Percentiles rank a stretch among this genome's conserved stretches.
Evolutionary conservation across 1,140 invertebrate genomes (phyloP).

Genomic region (Acromyrmex heyeri): DNA sequence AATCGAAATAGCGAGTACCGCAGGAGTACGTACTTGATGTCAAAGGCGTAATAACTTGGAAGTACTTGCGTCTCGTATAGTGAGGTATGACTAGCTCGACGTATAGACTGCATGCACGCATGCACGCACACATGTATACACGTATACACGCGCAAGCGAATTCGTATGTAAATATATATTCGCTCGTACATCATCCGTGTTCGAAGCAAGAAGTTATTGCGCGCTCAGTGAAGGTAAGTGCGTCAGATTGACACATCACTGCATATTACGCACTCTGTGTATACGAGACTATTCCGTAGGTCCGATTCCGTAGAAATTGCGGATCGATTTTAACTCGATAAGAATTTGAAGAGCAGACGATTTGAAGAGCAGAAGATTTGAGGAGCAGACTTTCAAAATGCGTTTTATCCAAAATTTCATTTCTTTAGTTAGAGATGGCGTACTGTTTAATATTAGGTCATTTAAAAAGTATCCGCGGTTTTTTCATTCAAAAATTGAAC

Average conservation of each 20-base stretch:
- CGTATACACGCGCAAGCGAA: background rate
- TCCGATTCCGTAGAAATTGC: background rate
- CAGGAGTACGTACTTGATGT: constrained; percentile 74
- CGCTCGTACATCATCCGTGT: constrained; percentile 33
- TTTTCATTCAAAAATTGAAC: too few relatives aligned
- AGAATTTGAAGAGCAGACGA: background rate
- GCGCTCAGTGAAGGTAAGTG: constrained; percentile 34
- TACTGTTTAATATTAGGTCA: too few relatives aligned
- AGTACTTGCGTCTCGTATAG: constrained; percentile 60
- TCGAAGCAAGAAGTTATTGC: constrained; percentile 57
- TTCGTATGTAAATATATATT: background rate
- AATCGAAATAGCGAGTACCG: constrained; percentile 73
- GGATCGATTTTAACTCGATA: background rate
- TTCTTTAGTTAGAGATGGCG: too few relatives aligned
- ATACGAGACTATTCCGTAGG: background rate
- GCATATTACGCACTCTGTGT: constrained; percentile 17
- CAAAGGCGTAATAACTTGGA: constrained; percentile 79
- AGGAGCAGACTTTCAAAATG: too few relatives aligned
- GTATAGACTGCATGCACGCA: background rate
- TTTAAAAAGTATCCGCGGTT: too few relatives aligned
- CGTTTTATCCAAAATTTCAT: too few relatives aligned
- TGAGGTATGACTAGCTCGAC: background rate
- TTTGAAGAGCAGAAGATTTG: background rate
- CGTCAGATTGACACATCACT: constrained; percentile 21
- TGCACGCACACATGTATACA: background rate